Evolutionary conservation across 2,113 vertebrate genomes (phyloP).

Genomic region (Tiliqua scincoides): DNA sequence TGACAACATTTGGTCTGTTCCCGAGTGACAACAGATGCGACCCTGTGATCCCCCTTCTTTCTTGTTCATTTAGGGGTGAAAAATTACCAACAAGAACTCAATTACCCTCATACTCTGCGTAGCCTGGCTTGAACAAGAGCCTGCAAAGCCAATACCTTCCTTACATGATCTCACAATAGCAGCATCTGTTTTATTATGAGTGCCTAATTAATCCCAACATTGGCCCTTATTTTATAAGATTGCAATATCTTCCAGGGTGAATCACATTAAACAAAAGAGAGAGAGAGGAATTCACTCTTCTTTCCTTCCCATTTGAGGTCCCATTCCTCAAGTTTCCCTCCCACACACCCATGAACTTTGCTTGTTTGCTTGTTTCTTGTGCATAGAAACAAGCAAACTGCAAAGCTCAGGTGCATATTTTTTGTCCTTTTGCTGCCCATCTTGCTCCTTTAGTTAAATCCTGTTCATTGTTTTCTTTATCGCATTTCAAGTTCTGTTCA

Average conservation of each 20-base stretch:
- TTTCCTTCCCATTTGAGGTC: slow-evolving; percentile 19
- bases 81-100: slow-evolving; percentile 84
- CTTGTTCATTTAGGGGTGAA: slow-evolving; percentile 87
- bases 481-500: background rate
- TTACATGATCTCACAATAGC: slow-evolving; percentile 55
- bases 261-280: background rate
- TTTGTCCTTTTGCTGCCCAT: background rate
- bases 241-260: slow-evolving; percentile 45
- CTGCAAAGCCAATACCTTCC: slow-evolving; percentile 52
- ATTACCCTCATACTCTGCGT: slow-evolving; percentile 80
- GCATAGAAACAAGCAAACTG: background rate
- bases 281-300: background rate
- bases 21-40: slow-evolving; percentile 72
- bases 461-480: too few relatives aligned
- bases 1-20: slow-evolving; percentile 63
- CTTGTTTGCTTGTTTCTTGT: too few relatives aligned
- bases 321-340: too few relatives aligned
- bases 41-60: slow-evolving; percentile 73
- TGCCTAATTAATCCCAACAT: slow-evolving; percentile 85
- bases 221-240: slow-evolving; percentile 45
- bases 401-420: background rate
- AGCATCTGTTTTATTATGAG: slow-evolving; percentile 82
- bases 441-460: background rate
- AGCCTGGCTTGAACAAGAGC: slow-evolving; percentile 45
- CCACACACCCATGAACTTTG: background rate